Evolutionary conservation across 2,113 vertebrate species (phyloP).

Genomic region (Monopterus albus): DNA sequence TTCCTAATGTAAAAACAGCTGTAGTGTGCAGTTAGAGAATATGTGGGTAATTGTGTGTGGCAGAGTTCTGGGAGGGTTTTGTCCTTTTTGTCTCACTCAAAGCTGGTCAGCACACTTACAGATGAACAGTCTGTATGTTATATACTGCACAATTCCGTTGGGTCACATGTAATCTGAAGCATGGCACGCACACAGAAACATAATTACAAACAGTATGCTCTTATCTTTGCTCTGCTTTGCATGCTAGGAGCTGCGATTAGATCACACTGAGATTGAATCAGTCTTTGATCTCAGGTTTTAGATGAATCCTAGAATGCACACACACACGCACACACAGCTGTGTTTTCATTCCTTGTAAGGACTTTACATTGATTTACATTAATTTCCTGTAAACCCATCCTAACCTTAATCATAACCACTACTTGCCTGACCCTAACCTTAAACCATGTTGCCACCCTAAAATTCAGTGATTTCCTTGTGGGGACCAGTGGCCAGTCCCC

Average conservation of each 20-base stretch:
- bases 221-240: slow-evolving; percentile 36
- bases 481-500: no score
- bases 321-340: background rate
- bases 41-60: background rate
- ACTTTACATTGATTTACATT: no score
- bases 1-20: slow-evolving; percentile 23
- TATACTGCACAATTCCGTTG: background rate
- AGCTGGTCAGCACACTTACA: background rate
- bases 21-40: background rate
- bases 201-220: background rate
- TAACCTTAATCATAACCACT: no score
- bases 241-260: slow-evolving; percentile 47
- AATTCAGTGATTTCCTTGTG: no score
- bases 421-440: no score
- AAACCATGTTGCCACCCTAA: no score
- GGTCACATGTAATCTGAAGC: background rate
- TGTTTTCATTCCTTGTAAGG: no score
- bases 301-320: slow-evolving; percentile 26
- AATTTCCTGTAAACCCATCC: no score
- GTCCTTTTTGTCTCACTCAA: background rate
- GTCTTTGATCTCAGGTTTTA: slow-evolving; percentile 50
- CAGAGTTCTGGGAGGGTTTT: background rate
- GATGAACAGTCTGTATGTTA: background rate
- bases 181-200: background rate
- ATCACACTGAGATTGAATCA: slow-evolving; percentile 47